phyloP scores from a whole-genome alignment of 2,113 vertebrate genomes.

The Plotosus lineatus region DNA sequence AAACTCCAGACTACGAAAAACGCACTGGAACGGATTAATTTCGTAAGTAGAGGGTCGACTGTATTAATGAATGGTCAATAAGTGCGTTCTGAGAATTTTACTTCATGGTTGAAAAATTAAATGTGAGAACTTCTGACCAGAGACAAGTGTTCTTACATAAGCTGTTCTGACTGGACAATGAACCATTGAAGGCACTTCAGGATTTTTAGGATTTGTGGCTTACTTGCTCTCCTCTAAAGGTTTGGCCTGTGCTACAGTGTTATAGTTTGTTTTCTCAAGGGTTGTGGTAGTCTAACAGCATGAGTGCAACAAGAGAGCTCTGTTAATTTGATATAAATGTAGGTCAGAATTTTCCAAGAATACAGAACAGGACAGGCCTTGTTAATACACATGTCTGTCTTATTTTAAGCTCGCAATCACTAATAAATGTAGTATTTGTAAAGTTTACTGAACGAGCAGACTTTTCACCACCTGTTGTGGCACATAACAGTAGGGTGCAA shows the following conservation, averaged over 20 bases:
- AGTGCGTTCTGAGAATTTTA: background rate
- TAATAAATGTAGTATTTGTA: background rate
- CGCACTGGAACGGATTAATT: too few species aligned
- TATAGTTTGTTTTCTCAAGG: slow-evolving; percentile 52
- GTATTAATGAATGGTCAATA: background rate
- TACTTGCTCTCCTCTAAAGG: slow-evolving; percentile 40
- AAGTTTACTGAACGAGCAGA: slow-evolving; percentile 23
- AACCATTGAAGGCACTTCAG: slow-evolving; percentile 31
- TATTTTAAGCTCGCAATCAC: background rate
- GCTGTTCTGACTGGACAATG: slow-evolving; percentile 29
- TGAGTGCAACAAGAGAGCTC: slow-evolving; percentile 37
- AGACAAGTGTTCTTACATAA: slow-evolving; percentile 34
- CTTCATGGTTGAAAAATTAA: background rate
- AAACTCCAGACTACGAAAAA: too few species aligned
- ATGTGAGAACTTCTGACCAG: slow-evolving; percentile 13
- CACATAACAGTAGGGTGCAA: slow-evolving; percentile 9
- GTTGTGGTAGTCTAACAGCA: slow-evolving; percentile 36
- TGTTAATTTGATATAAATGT: slow-evolving; percentile 54
- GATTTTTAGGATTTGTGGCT: slow-evolving; percentile 24
- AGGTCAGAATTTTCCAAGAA: slow-evolving; percentile 40
- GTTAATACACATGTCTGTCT: background rate
- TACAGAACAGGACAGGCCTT: slow-evolving; percentile 17
- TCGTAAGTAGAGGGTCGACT: too few species aligned
- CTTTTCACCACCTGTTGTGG: slow-evolving; percentile 38
- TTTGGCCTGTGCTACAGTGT: slow-evolving; percentile 27